Base-by-base conservation (phyloP, 2,888 invertebrate genomes). In the Sinelater perroti region DNA sequence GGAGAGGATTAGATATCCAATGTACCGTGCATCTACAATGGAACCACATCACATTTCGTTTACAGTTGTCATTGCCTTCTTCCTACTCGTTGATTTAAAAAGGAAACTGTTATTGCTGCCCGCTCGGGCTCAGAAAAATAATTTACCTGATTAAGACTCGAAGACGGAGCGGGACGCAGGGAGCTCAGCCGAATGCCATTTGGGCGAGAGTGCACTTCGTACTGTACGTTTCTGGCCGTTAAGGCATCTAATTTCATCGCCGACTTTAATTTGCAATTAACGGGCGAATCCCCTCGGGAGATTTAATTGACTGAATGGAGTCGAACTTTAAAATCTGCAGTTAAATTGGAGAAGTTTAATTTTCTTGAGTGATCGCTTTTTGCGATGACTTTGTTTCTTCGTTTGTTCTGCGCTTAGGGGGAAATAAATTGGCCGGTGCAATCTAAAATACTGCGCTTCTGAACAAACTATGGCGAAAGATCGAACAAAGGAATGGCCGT, bases 1-100 rank as follows among this genome's bases (percentile, higher is more conserved):
- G 76, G 73, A 73, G 70, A 63, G 76, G 77, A 77, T 77, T 77
- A 77, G 71, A 73, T 69, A 71, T 71, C 72, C 74, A 74, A 74
- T 74, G 73, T 73, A 70, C 71, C 71, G 72, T 72, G 67, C 67
- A 67, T 70, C 67, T 67, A 66, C 67, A 69, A 66, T 52, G 49
- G 42, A 58, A 58, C 53, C 58, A 58, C 58, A 58, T 58, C 58
- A 54, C 58, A 58, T 54, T 58, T 42, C 46, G 53, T 54, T 49
- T 57, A 50, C 47, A 53, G 42, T 50, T 56, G 52, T 56, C 52
- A 59, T 61, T 60, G 56, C 50, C 33, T 50, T 42, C 46, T 28
- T 51, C 51, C 55, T 24, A 46, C 36, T 38, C 16, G 28, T 56
- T 46, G 31, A 44, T 51, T 51, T 51, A 51, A 52, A 46, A 56